Percentiles rank a stretch among this genome's conserved stretches.
These are phyloP conservation scores for Crocallis elinguaria DNA, from an alignment of 2,888 invertebrate genomes.

Conservation along the genomic window DNA sequence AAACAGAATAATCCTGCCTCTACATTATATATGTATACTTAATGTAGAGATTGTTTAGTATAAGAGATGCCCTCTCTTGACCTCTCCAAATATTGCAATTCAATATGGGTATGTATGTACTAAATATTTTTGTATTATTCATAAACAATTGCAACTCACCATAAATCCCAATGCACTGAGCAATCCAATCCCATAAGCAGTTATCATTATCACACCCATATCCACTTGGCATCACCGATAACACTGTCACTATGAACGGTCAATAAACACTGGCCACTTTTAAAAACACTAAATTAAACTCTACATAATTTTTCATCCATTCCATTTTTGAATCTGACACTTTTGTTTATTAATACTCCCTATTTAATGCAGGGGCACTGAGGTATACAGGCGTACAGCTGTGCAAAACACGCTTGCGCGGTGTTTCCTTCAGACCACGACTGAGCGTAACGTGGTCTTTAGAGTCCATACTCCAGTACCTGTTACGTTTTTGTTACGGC, in stretches of 20 bases:
- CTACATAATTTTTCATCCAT: conserved; percentile 10
- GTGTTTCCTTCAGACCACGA: conserved; percentile 61
- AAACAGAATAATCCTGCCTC: background rate
- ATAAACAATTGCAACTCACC: conserved; percentile 55
- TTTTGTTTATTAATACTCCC: conserved; percentile 53
- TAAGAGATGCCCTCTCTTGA: conserved; percentile 2
- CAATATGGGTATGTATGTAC: too few species aligned
- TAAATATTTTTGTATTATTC: too few species aligned
- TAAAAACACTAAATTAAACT: conserved; percentile 18
- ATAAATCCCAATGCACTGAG: conserved; percentile 65
- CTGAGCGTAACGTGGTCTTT: conserved; percentile 59
- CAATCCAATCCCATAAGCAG: conserved; percentile 76
- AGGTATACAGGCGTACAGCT: conserved; percentile 46
- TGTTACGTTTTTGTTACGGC: conserved; percentile 62
- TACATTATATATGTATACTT: background rate
- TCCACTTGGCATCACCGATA: conserved; percentile 74
- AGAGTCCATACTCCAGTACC: conserved; percentile 55
- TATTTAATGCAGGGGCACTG: conserved; percentile 35
- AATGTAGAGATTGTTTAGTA: background rate
- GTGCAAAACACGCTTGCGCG: conserved; percentile 64
- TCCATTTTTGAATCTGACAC: conserved; percentile 38
- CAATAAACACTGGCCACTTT: conserved; percentile 11
- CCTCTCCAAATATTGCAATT: background rate
- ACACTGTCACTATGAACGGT: conserved; percentile 70
- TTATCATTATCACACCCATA: conserved; percentile 77